Conservation (phyloP, 1,140 invertebrate species). For the Procambarus clarkii region DNA sequence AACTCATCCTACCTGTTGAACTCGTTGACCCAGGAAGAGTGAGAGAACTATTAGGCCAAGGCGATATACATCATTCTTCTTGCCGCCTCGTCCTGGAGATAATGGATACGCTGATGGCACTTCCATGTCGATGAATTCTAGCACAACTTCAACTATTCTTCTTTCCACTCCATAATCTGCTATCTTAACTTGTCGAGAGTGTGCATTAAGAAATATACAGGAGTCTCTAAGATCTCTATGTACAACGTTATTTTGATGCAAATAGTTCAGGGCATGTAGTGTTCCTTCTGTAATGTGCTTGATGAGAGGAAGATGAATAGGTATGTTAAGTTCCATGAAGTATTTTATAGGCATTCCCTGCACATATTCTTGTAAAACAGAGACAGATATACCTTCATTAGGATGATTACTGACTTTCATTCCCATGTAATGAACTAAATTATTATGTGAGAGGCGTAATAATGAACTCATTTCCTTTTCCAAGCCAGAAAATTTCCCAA, state of each 20-base stretch:
- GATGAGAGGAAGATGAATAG: constrained; percentile 3
- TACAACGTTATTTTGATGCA: constrained; percentile 67
- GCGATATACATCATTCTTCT: constrained; percentile 84
- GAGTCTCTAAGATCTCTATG: constrained; percentile 68
- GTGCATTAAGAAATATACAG: constrained; percentile 50
- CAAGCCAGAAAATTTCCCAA: constrained; percentile 44
- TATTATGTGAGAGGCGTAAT: constrained; percentile 43
- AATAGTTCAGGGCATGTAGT: constrained; percentile 56
- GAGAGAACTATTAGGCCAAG: constrained; percentile 81
- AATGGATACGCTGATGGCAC: constrained; percentile 75
- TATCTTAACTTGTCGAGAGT: constrained; percentile 22
- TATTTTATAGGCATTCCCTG: constrained; percentile 49
- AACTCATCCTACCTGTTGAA: constrained; percentile 75
- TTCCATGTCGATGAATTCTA: constrained; percentile 53
- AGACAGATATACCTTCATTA: constrained; percentile 41
- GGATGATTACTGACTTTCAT: constrained; percentile 33
- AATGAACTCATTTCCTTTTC: constrained; percentile 65
- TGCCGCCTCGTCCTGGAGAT: constrained; percentile 81
- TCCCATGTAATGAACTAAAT: constrained; percentile 53
- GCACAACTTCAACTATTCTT: constrained; percentile 54
- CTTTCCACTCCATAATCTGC: constrained; percentile 64
- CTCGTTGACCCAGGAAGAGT: constrained; percentile 78
- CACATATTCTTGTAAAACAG: constrained; percentile 55
- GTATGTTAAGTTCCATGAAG: constrained; percentile 33
- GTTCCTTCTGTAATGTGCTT: constrained; percentile 59